A percentile compares a stretch with the other conserved stretches of the same genome.
Conservation (phyloP, 2,113 vertebrate genomes). For the Cyanoderma ruficeps region DNA sequence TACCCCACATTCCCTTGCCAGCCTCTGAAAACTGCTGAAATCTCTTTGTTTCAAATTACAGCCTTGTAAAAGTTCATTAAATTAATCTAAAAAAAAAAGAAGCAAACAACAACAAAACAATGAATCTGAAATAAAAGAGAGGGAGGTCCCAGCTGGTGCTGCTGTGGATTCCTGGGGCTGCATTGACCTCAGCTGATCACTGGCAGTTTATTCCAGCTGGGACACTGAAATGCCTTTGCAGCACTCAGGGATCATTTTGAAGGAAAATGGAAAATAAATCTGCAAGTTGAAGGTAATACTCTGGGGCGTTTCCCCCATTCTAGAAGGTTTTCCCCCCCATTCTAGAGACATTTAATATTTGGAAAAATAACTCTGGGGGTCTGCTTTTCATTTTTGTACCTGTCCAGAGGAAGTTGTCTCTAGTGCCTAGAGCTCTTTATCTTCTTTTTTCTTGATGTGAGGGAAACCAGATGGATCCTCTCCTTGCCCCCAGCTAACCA, state of each 20-base stretch:
- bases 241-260: neutral
- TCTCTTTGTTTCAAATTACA: neutral
- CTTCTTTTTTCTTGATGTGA: neutral
- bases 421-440: neutral
- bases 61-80: neutral
- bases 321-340: neutral
- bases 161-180: neutral
- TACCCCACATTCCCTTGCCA: neutral
- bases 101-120: neutral
- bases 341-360: neutral
- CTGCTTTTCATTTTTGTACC: neutral
- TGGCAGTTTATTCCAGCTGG: neutral
- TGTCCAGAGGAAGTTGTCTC: neutral
- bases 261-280: neutral
- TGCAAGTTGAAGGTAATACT: neutral
- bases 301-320: rapidly evolving
- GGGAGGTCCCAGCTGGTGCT: neutral
- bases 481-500: neutral
- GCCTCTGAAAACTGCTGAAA: neutral
- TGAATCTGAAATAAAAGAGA: neutral
- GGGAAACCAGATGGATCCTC: neutral
- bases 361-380: neutral
- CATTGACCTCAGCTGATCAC: neutral
- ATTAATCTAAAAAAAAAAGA: neutral
- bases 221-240: neutral